These are phyloP conservation scores for Nothoprocta pentlandii DNA, from an alignment of 2,113 vertebrate genomes.

Conservation along the genomic window DNA sequence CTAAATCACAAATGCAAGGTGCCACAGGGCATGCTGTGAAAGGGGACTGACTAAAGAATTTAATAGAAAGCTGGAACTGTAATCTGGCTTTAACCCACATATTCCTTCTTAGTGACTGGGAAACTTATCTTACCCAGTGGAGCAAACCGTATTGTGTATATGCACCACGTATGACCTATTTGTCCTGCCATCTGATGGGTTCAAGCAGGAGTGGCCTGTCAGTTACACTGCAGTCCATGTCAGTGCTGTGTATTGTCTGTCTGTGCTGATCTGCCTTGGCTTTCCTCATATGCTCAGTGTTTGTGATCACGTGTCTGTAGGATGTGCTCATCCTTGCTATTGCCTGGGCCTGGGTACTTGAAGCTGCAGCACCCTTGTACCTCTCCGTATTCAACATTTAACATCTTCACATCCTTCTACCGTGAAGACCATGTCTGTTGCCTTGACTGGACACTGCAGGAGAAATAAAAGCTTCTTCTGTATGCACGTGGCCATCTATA, in stretches of 20 bases:
- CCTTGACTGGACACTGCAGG: background rate
- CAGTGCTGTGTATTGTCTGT: background rate
- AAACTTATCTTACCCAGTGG: too few species aligned
- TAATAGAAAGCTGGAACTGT: too few species aligned
- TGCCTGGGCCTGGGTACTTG: too few species aligned
- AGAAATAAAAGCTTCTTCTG: background rate
- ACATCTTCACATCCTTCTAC: background rate
- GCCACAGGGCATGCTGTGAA: too few species aligned
- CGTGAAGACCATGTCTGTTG: background rate
- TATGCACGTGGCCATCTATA: background rate
- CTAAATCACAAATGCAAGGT: too few species aligned
- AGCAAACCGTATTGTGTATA: too few species aligned
- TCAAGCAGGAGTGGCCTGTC: background rate
- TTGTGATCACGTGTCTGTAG: background rate
- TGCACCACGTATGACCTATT: background rate
- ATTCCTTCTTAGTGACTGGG: too few species aligned
- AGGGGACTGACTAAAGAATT: too few species aligned
- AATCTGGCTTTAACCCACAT: too few species aligned
- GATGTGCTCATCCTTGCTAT: background rate
- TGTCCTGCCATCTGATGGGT: background rate
- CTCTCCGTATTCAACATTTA: background rate
- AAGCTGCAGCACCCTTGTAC: background rate
- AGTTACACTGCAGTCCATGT: background rate
- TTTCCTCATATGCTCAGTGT: background rate
- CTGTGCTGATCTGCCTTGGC: background rate